These are phyloP conservation scores for Acrocephalus scirpaceus DNA, from an alignment of 2,797 vertebrate species.

Conservation along the genomic window DNA sequence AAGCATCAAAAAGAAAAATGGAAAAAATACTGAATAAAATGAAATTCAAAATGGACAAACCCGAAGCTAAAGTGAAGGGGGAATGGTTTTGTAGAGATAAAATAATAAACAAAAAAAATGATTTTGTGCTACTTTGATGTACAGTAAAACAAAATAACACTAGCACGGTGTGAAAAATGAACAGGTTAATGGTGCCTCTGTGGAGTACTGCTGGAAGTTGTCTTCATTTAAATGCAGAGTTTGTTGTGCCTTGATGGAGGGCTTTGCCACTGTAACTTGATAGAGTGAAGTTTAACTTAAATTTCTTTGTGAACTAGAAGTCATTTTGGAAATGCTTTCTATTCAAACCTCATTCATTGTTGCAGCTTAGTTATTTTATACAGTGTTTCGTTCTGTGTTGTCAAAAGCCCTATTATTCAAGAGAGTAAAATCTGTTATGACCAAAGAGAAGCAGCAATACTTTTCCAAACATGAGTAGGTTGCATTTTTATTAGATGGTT, in stretches of 20 bases:
- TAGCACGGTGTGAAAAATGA: slow-evolving; percentile 59
- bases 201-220: slow-evolving; percentile 51
- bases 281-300: slow-evolving; percentile 68
- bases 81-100: slow-evolving; percentile 41
- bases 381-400: slow-evolving; percentile 31
- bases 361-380: slow-evolving; percentile 48
- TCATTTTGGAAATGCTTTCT: slow-evolving; percentile 59
- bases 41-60: slow-evolving; percentile 15
- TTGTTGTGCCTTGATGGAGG: slow-evolving; percentile 63
- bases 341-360: slow-evolving; percentile 53
- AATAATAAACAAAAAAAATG: slow-evolving; percentile 43
- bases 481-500: slow-evolving; percentile 20
- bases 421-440: slow-evolving; percentile 22
- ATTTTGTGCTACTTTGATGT: slow-evolving; percentile 61
- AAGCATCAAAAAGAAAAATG: slow-evolving; percentile 13
- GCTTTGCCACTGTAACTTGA: slow-evolving; percentile 59
- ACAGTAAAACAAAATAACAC: slow-evolving; percentile 60
- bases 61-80: not conserved
- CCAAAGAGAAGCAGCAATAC: not conserved
- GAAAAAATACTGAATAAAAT: slow-evolving; percentile 15
- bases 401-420: slow-evolving; percentile 53
- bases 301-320: slow-evolving; percentile 55
- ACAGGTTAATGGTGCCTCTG: slow-evolving; percentile 54
- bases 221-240: slow-evolving; percentile 67
- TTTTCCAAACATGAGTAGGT: slow-evolving; percentile 3